phyloP scores from a whole-genome alignment of 2,113 vertebrate species.

The Triplophysa dalaica region DNA sequence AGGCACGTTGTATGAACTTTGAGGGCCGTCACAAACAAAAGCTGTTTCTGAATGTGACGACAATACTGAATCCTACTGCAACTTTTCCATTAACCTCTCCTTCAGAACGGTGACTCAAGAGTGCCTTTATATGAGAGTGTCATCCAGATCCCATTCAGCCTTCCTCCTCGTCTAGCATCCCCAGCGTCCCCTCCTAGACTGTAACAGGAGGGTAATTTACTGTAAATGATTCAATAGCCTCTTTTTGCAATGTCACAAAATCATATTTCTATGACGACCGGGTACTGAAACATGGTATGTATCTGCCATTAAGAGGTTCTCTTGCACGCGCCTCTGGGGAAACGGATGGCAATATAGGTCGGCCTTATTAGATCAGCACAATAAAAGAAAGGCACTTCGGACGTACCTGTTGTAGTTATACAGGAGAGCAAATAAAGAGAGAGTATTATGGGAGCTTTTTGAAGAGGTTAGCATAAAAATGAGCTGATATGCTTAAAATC shows the following conservation, averaged over 20 bases:
- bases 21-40: neutral
- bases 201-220: constrained; percentile 38
- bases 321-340: constrained; percentile 9
- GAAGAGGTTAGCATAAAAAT: constrained; percentile 20
- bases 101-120: constrained; percentile 30
- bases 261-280: constrained; percentile 46
- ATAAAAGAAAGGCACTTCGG: constrained; percentile 39
- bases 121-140: constrained; percentile 22
- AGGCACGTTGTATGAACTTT: constrained; percentile 3
- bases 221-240: constrained; percentile 47
- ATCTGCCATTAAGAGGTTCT: constrained; percentile 25
- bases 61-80: constrained; percentile 33
- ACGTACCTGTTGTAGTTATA: neutral
- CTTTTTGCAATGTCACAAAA: constrained; percentile 37
- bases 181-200: neutral
- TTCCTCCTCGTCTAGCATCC: constrained; percentile 3
- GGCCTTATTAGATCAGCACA: constrained; percentile 40
- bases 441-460: constrained; percentile 19
- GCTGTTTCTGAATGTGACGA: constrained; percentile 21
- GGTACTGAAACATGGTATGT: neutral
- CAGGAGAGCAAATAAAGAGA: neutral
- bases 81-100: constrained; percentile 45
- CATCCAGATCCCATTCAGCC: constrained; percentile 3
- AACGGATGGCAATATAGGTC: constrained; percentile 1
- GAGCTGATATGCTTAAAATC: constrained; percentile 6